Evolutionary conservation across 2,113 vertebrate species (phyloP).

Genomic region (Clupea harengus): DNA sequence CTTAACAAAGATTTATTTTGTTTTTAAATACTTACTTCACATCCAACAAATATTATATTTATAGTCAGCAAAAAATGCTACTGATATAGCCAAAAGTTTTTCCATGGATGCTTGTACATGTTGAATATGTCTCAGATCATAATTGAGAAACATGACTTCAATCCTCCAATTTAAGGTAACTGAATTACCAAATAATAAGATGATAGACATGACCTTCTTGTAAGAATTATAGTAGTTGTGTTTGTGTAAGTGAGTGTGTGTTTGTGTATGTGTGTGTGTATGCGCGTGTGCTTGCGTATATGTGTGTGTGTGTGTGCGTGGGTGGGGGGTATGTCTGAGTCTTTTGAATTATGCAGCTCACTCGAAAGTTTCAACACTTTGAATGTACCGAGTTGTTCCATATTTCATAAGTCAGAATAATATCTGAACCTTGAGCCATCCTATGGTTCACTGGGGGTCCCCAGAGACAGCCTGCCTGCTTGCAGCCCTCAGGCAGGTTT

Average conservation of each 20-base stretch:
- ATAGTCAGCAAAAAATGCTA: neutral
- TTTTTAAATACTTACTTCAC: neutral
- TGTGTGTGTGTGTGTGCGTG: neutral
- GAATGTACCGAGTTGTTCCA: slow-evolving; percentile 31
- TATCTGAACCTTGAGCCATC: slow-evolving; percentile 38
- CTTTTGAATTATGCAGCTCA: neutral
- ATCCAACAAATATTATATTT: neutral
- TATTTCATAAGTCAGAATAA: slow-evolving; percentile 63
- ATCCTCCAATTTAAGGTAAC: neutral
- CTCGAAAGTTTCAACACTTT: slow-evolving; percentile 8
- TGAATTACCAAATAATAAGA: neutral
- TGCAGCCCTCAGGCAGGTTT: slow-evolving; percentile 53
- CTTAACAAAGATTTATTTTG: neutral
- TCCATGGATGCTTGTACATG: neutral
- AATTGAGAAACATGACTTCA: neutral
- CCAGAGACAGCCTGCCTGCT: slow-evolving; percentile 47
- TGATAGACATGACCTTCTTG: neutral
- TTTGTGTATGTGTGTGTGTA: neutral
- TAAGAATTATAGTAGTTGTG: neutral
- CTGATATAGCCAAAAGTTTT: neutral
- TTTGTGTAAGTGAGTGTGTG: neutral
- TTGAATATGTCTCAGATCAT: neutral
- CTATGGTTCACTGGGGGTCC: slow-evolving; percentile 48
- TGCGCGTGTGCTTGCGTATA: neutral
- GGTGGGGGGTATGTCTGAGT: neutral